Conservation (phyloP, 1,140 invertebrate species). For the Drosophila pseudoananassae region DNA sequence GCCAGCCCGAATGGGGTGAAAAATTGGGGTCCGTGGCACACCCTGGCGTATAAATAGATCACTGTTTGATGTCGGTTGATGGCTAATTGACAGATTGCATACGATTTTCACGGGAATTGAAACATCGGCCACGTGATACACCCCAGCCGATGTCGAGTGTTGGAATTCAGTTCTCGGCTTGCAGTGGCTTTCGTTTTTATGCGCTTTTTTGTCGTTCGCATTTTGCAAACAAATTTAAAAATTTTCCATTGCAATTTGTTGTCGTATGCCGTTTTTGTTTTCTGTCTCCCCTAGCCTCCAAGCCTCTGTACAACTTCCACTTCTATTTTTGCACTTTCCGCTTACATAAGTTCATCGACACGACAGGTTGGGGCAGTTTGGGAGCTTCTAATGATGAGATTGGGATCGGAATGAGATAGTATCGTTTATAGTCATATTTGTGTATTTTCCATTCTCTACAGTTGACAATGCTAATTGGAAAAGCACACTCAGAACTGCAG, state of each 20-base stretch:
- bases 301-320: slow-evolving; percentile 10
- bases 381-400: slow-evolving; percentile 8
- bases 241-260: slow-evolving; percentile 71
- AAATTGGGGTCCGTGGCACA: background rate
- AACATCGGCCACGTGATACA: slow-evolving; percentile 27
- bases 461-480: slow-evolving; percentile 57
- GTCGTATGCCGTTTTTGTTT: slow-evolving; percentile 57
- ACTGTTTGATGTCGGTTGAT: slow-evolving; percentile 14
- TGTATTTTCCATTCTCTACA: background rate
- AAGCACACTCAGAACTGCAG: slow-evolving; percentile 47
- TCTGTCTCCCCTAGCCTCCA: slow-evolving; percentile 2
- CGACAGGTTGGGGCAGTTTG: slow-evolving; percentile 38
- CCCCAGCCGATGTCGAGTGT: slow-evolving; percentile 15
- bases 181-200: slow-evolving; percentile 27
- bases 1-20: too few species aligned
- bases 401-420: slow-evolving; percentile 7
- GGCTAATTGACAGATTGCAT: slow-evolving; percentile 31
- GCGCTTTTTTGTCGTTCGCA: slow-evolving; percentile 24
- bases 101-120: slow-evolving; percentile 48
- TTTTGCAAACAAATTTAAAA: slow-evolving; percentile 53
- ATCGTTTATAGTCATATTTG: too few species aligned
- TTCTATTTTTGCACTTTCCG: slow-evolving; percentile 42
- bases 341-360: slow-evolving; percentile 81
- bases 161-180: slow-evolving; percentile 40
- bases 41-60: slow-evolving; percentile 16